A percentile compares a stretch with the other conserved stretches of the same genome.
Evolutionary conservation across 35 echinoderm and acorn worm genomes (phyloP).

Genomic region (Ptychodera flava): DNA sequence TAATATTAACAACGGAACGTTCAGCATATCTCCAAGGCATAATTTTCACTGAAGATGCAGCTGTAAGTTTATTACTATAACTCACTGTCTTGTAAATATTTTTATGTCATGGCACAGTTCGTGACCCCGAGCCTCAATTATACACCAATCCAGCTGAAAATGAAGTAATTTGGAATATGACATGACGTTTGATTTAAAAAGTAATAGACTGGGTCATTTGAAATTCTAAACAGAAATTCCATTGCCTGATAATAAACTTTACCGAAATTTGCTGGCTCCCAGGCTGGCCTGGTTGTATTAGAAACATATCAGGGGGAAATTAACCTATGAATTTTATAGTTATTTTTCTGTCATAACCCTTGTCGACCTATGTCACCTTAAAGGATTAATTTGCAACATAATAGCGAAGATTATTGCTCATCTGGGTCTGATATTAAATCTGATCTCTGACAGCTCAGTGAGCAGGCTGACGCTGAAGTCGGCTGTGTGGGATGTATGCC

Average conservation of each 20-base stretch:
- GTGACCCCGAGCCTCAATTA: neutral
- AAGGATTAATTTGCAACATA: neutral
- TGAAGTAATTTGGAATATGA: slow-evolving; percentile 2
- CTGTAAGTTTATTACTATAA: neutral
- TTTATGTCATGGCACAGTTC: neutral
- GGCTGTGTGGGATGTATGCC: neutral
- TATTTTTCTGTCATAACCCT: slow-evolving; percentile 1
- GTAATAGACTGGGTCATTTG: neutral
- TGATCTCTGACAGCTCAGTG: neutral
- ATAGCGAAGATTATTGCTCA: neutral
- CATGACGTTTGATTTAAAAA: neutral
- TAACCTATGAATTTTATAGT: neutral
- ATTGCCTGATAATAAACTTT: slow-evolving; percentile 2
- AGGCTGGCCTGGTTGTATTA: neutral
- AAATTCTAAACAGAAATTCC: neutral
- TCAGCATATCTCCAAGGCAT: neutral
- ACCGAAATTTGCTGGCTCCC: neutral
- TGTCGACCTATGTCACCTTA: neutral
- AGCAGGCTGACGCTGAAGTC: too few relatives aligned
- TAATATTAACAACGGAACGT: neutral
- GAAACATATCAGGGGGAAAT: neutral
- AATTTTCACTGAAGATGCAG: neutral
- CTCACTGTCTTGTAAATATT: neutral
- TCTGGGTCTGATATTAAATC: neutral
- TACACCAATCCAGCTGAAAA: neutral